Percentiles rank a stretch among this genome's conserved stretches.
Evolutionary conservation across 1,140 invertebrate genomes (phyloP).

Genomic region (Caenorhabditis remanei): DNA sequence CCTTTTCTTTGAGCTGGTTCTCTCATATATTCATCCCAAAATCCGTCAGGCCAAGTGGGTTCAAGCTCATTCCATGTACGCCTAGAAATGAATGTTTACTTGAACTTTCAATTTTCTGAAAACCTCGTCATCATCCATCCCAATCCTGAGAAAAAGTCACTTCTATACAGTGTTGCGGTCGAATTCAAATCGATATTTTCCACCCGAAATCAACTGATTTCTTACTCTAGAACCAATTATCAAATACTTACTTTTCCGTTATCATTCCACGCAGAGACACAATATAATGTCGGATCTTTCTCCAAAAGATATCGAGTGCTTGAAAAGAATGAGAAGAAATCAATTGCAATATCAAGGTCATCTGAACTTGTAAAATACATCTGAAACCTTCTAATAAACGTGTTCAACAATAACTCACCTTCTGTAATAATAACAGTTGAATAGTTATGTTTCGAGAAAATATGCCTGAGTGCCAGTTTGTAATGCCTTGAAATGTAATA

Average conservation of each 20-base stretch:
- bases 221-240: neutral
- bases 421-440: constrained; percentile 93
- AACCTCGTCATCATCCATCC: constrained; percentile 84
- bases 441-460: constrained; percentile 87
- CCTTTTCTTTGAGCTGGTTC: constrained; percentile 90
- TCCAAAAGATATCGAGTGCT: constrained; percentile 89
- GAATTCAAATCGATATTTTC: constrained; percentile 38
- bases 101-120: neutral
- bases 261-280: constrained; percentile 93
- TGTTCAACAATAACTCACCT: constrained; percentile 81
- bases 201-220: neutral
- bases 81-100: constrained; percentile 78
- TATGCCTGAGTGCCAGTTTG: constrained; percentile 92
- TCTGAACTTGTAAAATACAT: constrained; percentile 82
- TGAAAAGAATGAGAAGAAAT: constrained; percentile 96
- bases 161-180: constrained; percentile 83
- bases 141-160: constrained; percentile 97
- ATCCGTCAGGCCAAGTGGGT: constrained; percentile 91
- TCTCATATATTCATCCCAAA: constrained; percentile 99
- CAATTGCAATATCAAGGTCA: constrained; percentile 93
- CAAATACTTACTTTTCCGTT: constrained; percentile 86
- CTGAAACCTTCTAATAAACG: no score
- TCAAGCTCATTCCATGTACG: constrained; percentile 86
- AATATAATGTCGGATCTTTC: constrained; percentile 88
- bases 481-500: constrained; percentile 97